Conservation (phyloP, 2,113 vertebrate species). For the Bufo bufo region DNA sequence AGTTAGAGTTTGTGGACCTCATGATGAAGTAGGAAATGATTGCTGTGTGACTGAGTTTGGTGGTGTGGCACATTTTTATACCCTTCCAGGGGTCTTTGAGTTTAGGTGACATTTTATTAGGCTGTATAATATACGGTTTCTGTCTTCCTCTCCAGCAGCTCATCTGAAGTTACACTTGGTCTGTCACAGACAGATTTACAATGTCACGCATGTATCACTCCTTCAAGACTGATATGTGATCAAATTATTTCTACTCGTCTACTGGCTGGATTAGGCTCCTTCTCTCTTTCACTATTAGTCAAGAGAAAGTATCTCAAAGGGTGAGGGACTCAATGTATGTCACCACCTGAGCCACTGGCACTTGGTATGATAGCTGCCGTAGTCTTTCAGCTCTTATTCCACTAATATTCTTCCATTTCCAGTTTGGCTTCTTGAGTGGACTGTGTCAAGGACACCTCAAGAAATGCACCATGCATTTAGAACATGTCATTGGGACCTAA, state of each 20-base stretch:
- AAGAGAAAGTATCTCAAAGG: background rate
- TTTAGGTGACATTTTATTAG: background rate
- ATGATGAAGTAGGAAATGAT: background rate
- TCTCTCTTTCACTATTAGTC: background rate
- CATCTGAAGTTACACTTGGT: constrained; percentile 8
- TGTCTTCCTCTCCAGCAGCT: background rate
- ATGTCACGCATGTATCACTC: background rate
- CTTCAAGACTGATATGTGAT: background rate
- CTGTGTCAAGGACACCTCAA: background rate
- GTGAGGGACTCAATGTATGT: background rate
- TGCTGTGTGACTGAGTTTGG: background rate
- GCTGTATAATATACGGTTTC: constrained; percentile 6
- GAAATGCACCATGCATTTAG: background rate
- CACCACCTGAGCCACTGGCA: background rate
- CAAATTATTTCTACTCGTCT: background rate
- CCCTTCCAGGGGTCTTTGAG: background rate
- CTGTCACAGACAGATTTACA: background rate
- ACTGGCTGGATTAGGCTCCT: background rate
- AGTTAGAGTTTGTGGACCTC: background rate
- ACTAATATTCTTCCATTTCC: background rate
- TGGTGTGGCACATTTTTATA: background rate
- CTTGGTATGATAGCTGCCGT: background rate
- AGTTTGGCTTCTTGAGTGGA: background rate
- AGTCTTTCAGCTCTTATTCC: background rate
- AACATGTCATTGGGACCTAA: background rate